Conservation (phyloP, 2,113 vertebrate genomes). For the Myiopsitta monachus region DNA sequence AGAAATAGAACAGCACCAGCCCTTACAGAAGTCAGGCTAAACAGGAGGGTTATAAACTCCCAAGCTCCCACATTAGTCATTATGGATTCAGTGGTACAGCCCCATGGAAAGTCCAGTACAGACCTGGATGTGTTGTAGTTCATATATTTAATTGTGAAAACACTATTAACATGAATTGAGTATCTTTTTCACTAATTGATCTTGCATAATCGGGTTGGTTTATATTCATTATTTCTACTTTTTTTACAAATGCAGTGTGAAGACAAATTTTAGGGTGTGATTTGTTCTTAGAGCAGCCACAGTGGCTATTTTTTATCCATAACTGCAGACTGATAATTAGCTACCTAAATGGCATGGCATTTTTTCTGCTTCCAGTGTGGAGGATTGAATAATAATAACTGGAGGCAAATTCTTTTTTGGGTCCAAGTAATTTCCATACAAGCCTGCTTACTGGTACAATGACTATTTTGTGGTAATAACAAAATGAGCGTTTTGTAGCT, state of each 20-base stretch:
- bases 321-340: neutral
- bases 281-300: neutral
- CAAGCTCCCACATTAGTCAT: neutral
- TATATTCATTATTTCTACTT: neutral
- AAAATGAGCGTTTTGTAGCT: neutral
- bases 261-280: neutral
- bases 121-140: neutral
- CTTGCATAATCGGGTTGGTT: neutral
- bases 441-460: rapidly evolving
- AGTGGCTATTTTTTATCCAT: neutral
- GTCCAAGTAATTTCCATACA: neutral
- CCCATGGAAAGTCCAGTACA: neutral
- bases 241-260: neutral
- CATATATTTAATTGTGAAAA: neutral
- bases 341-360: neutral
- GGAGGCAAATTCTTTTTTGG: neutral
- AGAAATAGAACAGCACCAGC: neutral
- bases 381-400: neutral
- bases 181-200: neutral
- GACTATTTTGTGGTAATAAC: neutral
- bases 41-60: neutral
- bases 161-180: neutral
- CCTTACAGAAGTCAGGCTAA: neutral
- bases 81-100: neutral
- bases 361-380: neutral